A percentile compares a stretch with the other conserved stretches of the same genome.
Conservation (phyloP, 2,797 vertebrate genomes). For the Chloroceryle inda region DNA sequence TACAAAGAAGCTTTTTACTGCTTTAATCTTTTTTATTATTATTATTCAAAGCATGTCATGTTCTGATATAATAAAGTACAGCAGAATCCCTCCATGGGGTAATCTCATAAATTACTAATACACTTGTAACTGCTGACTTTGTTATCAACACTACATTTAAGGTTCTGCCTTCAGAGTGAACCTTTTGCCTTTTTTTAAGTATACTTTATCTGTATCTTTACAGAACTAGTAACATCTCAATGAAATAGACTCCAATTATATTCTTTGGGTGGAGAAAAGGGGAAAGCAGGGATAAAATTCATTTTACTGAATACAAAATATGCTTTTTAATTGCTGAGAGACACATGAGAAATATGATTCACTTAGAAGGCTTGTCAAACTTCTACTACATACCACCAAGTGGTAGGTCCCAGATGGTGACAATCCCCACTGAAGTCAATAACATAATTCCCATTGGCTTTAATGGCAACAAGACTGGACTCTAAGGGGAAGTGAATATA, state of each 20-base stretch:
- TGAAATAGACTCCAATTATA: neutral
- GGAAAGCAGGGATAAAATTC: neutral
- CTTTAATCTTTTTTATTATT: conserved; percentile 80
- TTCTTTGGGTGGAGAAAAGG: neutral
- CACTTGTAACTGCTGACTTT: conserved; percentile 64
- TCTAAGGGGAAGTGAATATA: neutral
- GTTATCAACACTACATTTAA: conserved; percentile 48
- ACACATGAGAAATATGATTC: neutral
- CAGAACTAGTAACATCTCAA: neutral
- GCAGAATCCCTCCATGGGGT: conserved; percentile 15
- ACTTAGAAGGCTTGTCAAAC: neutral
- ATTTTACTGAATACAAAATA: neutral
- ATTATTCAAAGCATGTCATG: conserved; percentile 77
- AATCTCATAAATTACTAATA: conserved; percentile 74
- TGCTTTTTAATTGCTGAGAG: neutral
- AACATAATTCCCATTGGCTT: neutral
- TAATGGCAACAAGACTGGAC: neutral
- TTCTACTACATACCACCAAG: neutral
- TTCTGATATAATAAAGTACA: conserved; percentile 78
- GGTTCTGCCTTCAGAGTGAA: conserved; percentile 31
- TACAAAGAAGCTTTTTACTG: conserved; percentile 78
- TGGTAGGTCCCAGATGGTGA: neutral
- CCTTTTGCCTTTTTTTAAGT: neutral
- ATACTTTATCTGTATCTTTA: neutral
- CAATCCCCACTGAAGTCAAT: neutral